A percentile compares a stretch with the other conserved stretches of the same genome.
Evolutionary conservation across 2,113 vertebrate species (phyloP).

Genomic region (Centropus bengalensis): DNA sequence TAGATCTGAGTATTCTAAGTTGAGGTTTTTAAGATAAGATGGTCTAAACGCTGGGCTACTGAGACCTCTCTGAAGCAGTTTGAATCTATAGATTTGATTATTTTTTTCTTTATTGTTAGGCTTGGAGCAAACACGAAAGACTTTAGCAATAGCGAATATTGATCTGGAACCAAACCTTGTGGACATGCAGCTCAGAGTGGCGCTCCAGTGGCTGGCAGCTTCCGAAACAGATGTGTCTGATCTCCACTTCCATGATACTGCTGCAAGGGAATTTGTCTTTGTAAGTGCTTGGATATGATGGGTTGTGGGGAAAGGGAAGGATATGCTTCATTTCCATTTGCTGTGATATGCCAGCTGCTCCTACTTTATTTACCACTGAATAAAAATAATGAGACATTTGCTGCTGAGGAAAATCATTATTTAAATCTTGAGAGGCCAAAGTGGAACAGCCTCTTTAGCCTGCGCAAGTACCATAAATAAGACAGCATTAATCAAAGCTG

Average conservation of each 20-base stretch:
- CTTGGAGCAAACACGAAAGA: conserved; percentile 71
- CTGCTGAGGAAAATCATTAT: neutral
- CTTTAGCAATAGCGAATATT: conserved; percentile 80
- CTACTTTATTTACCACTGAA: neutral
- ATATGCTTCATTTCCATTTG: neutral
- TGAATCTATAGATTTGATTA: neutral
- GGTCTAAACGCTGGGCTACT: neutral
- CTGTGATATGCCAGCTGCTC: neutral
- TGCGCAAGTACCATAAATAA: neutral
- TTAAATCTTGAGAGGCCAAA: neutral
- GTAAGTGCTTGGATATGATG: conserved; percentile 75
- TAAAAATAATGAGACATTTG: neutral
- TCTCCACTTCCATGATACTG: conserved; percentile 79
- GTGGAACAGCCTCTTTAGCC: neutral
- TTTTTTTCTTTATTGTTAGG: conserved; percentile 71
- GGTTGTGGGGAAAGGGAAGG: neutral
- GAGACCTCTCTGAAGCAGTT: neutral
- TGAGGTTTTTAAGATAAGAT: neutral
- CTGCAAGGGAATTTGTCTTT: conserved; percentile 82
- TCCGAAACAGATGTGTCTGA: conserved; percentile 86
- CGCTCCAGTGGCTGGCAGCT: conserved; percentile 91
- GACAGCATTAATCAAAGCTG: neutral
- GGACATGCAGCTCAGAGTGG: conserved; percentile 86
- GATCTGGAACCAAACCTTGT: conserved; percentile 79
- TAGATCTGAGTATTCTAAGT: neutral